Evolutionary conservation across 2,888 invertebrate species (phyloP).

Genomic region (Caenorhabditis macrosperma): DNA sequence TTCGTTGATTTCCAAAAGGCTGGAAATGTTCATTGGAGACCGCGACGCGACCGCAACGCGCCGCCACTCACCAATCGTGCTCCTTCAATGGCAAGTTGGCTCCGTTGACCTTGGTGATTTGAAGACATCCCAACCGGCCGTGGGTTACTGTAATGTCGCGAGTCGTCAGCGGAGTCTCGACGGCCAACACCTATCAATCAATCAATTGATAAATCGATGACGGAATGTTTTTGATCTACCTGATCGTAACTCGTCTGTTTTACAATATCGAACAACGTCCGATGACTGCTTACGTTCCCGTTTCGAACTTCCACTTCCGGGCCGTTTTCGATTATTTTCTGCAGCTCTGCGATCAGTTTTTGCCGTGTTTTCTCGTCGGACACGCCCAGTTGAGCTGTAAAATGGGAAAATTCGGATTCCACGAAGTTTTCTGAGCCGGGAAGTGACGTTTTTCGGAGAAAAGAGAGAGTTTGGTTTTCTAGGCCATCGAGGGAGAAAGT

Average conservation of each 20-base stretch:
- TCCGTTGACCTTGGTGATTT: slow-evolving; percentile 71
- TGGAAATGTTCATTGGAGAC: too few species aligned
- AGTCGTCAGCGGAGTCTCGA: slow-evolving; percentile 68
- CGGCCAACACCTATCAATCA: slow-evolving; percentile 61
- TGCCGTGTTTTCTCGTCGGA: slow-evolving; percentile 31
- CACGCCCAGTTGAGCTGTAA: slow-evolving; percentile 66
- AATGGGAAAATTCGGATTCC: not conserved
- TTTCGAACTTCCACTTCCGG: slow-evolving; percentile 33
- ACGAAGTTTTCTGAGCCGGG: not conserved
- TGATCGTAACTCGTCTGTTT: slow-evolving; percentile 67
- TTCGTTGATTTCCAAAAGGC: slow-evolving; percentile 70
- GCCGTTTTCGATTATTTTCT: slow-evolving; percentile 49
- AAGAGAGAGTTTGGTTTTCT: too few species aligned
- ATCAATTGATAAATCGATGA: not conserved
- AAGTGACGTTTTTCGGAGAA: too few species aligned
- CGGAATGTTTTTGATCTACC: slow-evolving; percentile 36
- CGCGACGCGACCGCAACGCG: too few species aligned
- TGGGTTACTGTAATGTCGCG: slow-evolving; percentile 68
- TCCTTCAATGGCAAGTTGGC: slow-evolving; percentile 67
- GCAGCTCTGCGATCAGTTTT: slow-evolving; percentile 59
- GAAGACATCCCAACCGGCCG: slow-evolving; percentile 66
- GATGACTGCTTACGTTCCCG: slow-evolving; percentile 39
- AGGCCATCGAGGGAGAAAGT: too few species aligned
- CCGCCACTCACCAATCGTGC: slow-evolving; percentile 70
- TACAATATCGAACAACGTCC: slow-evolving; percentile 69